Percentiles rank a stretch among this genome's conserved stretches.
phyloP scores from a whole-genome alignment of 2,888 invertebrate species.

The Portevinia maculata region DNA sequence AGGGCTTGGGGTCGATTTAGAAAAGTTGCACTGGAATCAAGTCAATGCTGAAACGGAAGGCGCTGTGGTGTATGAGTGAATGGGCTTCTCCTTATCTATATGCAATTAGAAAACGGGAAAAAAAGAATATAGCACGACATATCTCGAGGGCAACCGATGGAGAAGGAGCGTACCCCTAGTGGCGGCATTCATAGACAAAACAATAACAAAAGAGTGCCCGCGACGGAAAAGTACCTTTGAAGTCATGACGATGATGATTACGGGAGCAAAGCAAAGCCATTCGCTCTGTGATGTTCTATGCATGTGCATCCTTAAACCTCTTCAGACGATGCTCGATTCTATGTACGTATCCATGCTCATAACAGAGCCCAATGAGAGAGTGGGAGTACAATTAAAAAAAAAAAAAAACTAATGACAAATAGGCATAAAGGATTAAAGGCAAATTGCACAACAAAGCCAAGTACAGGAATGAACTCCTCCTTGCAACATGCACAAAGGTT shows the following conservation, averaged over 20 bases:
- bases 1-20: conserved; percentile 26
- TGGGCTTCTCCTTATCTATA: conserved; percentile 39
- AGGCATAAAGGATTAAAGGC: conserved; percentile 21
- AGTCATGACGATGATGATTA: conserved; percentile 62
- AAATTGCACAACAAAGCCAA: conserved; percentile 44
- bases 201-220: conserved; percentile 57
- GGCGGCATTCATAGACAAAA: conserved; percentile 71
- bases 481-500: conserved; percentile 44
- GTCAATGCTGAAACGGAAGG: conserved; percentile 10
- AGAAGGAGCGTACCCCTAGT: conserved; percentile 45
- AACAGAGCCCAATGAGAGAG: background rate
- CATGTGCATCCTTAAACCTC: conserved; percentile 68
- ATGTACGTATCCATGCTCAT: conserved; percentile 41
- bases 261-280: conserved; percentile 31
- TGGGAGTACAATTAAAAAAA: conserved; percentile 31
- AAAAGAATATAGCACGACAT: conserved; percentile 64
- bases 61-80: background rate
- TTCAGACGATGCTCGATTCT: conserved; percentile 53
- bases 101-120: conserved; percentile 67
- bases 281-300: conserved; percentile 10
- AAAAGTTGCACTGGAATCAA: conserved; percentile 46
- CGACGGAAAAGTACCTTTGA: conserved; percentile 49
- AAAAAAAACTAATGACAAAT: conserved; percentile 46
- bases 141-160: conserved; percentile 31
- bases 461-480: background rate